A percentile compares a stretch with the other conserved stretches of the same genome.
Evolutionary conservation across 2,888 invertebrate genomes (phyloP).

Genomic region (Achlya flavicornis): DNA sequence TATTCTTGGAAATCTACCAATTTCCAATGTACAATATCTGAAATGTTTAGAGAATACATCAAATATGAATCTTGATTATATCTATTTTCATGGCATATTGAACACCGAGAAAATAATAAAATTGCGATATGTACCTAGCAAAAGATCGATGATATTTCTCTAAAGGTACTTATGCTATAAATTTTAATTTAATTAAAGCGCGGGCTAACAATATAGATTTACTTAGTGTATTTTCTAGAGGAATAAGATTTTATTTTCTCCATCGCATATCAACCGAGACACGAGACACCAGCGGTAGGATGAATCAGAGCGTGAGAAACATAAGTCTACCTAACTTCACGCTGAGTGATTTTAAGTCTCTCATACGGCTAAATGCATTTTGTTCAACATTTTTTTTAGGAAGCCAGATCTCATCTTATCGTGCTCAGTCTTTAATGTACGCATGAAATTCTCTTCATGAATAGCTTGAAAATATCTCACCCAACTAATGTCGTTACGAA

Average conservation of each 20-base stretch:
- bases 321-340: slow-evolving; percentile 55
- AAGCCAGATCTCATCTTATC: background rate
- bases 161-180: background rate
- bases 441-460: background rate
- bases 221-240: background rate
- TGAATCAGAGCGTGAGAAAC: slow-evolving; percentile 56
- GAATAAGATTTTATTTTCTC: slow-evolving; percentile 40
- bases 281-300: slow-evolving; percentile 38
- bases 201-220: background rate
- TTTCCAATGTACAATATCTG: too few species aligned
- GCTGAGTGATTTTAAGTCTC: slow-evolving; percentile 40
- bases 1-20: too few species aligned
- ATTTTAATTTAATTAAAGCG: background rate
- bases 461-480: background rate
- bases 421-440: background rate
- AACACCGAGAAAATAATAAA: too few species aligned
- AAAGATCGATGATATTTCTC: background rate
- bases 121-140: background rate
- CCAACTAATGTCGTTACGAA: background rate
- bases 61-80: too few species aligned
- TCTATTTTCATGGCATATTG: too few species aligned
- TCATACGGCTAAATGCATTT: slow-evolving; percentile 22
- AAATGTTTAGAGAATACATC: too few species aligned
- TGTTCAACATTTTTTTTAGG: background rate
- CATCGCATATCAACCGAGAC: slow-evolving; percentile 39